Evolutionary conservation across 1,140 invertebrate species (phyloP).

Genomic region (Sycobia sp.): DNA sequence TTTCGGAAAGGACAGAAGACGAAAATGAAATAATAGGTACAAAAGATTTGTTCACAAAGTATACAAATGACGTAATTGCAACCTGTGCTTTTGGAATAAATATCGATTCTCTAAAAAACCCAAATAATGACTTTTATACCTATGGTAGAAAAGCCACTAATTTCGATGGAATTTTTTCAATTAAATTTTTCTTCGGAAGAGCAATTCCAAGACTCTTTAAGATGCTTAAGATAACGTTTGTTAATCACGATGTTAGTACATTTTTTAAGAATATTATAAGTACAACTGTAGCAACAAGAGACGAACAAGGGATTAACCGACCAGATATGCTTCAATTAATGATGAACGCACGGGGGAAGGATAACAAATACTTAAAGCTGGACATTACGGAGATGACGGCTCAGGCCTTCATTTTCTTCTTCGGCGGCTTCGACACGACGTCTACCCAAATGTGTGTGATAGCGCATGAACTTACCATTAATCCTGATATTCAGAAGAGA

Average conservation of each 20-base stretch:
- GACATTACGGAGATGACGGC: slow-evolving; percentile 42
- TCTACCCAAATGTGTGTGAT: slow-evolving; percentile 61
- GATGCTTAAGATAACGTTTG: slow-evolving; percentile 39
- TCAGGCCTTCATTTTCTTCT: slow-evolving; percentile 42
- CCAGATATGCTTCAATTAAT: slow-evolving; percentile 65
- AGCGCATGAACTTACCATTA: slow-evolving; percentile 62
- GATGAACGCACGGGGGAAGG: slow-evolving; percentile 54
- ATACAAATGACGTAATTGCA: slow-evolving; percentile 52
- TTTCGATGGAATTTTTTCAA: slow-evolving; percentile 36
- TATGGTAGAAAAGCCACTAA: slow-evolving; percentile 10
- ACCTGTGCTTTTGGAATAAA: slow-evolving; percentile 30
- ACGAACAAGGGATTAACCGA: slow-evolving; percentile 57
- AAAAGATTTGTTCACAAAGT: slow-evolving; percentile 48
- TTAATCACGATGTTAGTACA: slow-evolving; percentile 28
- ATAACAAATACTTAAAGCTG: slow-evolving; percentile 40
- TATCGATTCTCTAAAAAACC: slow-evolving; percentile 21
- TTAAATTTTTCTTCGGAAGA: slow-evolving; percentile 36
- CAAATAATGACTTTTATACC: slow-evolving; percentile 31
- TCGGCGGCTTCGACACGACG: slow-evolving; percentile 65
- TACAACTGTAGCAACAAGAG: slow-evolving; percentile 59
- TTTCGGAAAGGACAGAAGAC: no score
- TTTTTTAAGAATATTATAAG: slow-evolving; percentile 55
- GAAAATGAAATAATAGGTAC: no score
- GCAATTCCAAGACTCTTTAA: slow-evolving; percentile 32
- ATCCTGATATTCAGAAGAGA: slow-evolving; percentile 67